Percentiles rank a stretch among this genome's conserved stretches.
Conservation (phyloP, 2,797 vertebrate genomes). For the Pelodytes ibericus region DNA sequence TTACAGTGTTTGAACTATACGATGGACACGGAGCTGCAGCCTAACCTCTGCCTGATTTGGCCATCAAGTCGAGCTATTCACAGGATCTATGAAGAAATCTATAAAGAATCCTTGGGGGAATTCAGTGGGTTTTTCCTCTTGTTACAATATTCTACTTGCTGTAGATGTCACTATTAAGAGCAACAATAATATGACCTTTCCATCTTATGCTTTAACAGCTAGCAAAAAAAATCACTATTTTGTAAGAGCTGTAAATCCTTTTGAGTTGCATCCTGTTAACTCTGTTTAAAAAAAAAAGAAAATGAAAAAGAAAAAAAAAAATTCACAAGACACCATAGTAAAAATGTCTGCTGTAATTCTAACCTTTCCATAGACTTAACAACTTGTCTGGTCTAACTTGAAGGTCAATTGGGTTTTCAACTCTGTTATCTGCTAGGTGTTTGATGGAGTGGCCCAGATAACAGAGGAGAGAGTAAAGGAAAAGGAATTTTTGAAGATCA, state of each 20-base stretch:
- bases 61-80: conserved; percentile 34
- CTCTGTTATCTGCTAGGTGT: conserved; percentile 85
- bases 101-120: conserved; percentile 42
- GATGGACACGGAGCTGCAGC: conserved; percentile 11
- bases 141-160: conserved; percentile 52
- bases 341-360: conserved; percentile 60
- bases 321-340: conserved; percentile 58
- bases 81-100: conserved; percentile 36
- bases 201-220: conserved; percentile 44
- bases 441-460: conserved; percentile 93
- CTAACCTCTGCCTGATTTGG: conserved; percentile 25
- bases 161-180: conserved; percentile 48
- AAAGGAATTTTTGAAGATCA: conserved; percentile 81
- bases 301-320: conserved; percentile 58
- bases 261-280: conserved; percentile 59
- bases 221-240: conserved; percentile 18
- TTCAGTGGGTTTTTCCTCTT: conserved; percentile 48
- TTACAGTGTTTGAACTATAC: conserved; percentile 15
- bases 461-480: conserved; percentile 83
- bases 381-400: conserved; percentile 76
- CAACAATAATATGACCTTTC: conserved; percentile 47
- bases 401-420: conserved; percentile 92
- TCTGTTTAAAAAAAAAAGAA: conserved; percentile 48
- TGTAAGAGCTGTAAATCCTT: conserved; percentile 54
- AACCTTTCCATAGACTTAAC: conserved; percentile 74